Base-by-base conservation (phyloP, 37 sponge, comb jelly and placozoan genomes). In the Halisarca cf. caerulea region DNA sequence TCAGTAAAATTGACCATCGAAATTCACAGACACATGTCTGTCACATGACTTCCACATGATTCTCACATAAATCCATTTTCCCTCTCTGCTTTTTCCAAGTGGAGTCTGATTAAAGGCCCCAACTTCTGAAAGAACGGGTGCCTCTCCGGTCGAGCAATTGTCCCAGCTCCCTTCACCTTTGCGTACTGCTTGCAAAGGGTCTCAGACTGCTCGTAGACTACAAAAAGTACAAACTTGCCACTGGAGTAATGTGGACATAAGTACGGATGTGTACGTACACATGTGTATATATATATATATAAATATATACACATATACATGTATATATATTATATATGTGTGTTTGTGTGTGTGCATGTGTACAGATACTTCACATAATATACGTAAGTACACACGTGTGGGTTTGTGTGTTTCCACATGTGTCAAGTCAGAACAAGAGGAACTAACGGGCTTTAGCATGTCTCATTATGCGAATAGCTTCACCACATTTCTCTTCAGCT, bases 111-210 rank as follows among this genome's bases (percentile, higher is more conserved):
- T 87, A 92, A 80, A 17, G 97, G 95, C 17, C 89, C 94, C 25
- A 99, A 93, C 58, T 91, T 94, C 82, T 94, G 97, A 78, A 96
- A 99, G 94, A 99, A 99, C 18, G 94, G 95, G 59, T 99, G 99
- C 30, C 91, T 83, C 71, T 93, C 93, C 3, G 97, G 97, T 32
- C 90, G 59, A 44, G 95, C 97, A 23, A 90, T 92, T 36, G 91
- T 89, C 23, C 97, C 97, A 2, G 96, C 86, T 28, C 99, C 99
- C 82, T 90, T 92, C 45, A 83, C 82, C 9, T 82, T 78, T 9
- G 90, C 89, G 72, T 99, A 99, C 81, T 92, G 85, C 33, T 90
- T 95, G 75, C 99, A 96, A 38, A 95, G 77, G 66, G 90, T 87
- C 37, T 57, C 88, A 11, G 94, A 91, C 66, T 84, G 83, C 18